Conservation (phyloP, 2,888 invertebrate species). For the Lordiphosa fenestrarum region DNA sequence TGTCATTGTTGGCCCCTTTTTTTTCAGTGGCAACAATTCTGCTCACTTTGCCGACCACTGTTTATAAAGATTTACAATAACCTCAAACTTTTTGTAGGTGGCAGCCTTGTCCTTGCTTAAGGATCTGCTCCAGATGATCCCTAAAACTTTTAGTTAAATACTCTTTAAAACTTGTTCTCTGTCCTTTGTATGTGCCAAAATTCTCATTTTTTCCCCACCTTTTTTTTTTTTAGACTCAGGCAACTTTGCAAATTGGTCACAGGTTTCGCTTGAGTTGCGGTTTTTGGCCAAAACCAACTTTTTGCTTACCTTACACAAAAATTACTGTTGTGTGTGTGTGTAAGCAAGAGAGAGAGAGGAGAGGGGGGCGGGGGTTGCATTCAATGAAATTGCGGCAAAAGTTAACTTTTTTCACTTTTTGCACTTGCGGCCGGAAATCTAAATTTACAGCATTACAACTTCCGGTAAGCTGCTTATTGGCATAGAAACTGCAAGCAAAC, state of each 20-base stretch:
- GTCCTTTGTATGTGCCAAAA: too few relatives aligned
- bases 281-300: constrained; percentile 44
- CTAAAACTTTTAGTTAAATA: too few relatives aligned
- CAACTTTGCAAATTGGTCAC: constrained; percentile 57
- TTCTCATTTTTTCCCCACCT: too few relatives aligned
- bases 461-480: constrained; percentile 74
- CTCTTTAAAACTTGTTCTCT: too few relatives aligned
- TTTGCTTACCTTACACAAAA: constrained; percentile 62
- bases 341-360: too few relatives aligned
- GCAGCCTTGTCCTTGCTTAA: too few relatives aligned
- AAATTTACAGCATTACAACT: constrained; percentile 74
- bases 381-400: constrained; percentile 65
- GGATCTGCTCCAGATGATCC: too few relatives aligned
- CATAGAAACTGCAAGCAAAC: constrained; percentile 52
- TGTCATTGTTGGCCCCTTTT: too few relatives aligned
- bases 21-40: too few relatives aligned
- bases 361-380: constrained; percentile 30
- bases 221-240: background rate
- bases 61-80: too few relatives aligned
- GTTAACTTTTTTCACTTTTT: constrained; percentile 29
- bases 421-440: constrained; percentile 73
- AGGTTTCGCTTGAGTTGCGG: constrained; percentile 65
- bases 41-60: too few relatives aligned
- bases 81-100: too few relatives aligned
- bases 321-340: constrained; percentile 5